phyloP scores from a whole-genome alignment of 2,888 invertebrate genomes.

The Loripinus fragilis region DNA sequence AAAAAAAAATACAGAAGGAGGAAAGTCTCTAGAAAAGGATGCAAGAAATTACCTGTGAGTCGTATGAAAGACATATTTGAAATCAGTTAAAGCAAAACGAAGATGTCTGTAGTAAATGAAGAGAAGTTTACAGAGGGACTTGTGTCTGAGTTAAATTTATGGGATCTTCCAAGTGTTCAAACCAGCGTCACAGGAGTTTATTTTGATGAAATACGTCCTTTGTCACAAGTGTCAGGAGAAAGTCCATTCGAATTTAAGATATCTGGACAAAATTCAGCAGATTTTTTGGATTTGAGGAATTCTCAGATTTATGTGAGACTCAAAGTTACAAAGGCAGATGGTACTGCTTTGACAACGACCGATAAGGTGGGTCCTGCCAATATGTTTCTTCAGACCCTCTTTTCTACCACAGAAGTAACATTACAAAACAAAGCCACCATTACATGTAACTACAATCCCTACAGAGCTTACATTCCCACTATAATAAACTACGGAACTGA shows the following conservation, averaged over 20 bases:
- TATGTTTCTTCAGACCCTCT: constrained; percentile 54
- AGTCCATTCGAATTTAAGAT: constrained; percentile 42
- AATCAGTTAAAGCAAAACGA: constrained; percentile 23
- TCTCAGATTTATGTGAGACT: constrained; percentile 39
- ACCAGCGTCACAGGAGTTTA: constrained; percentile 29
- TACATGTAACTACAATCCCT: constrained; percentile 13
- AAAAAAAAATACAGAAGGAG: background rate
- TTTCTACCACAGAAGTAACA: constrained; percentile 54
- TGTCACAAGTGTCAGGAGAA: too few species aligned
- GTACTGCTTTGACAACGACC: constrained; percentile 11
- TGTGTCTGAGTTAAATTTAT: constrained; percentile 28
- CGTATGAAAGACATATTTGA: constrained; percentile 25
- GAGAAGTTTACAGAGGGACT: background rate
- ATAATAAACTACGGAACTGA: constrained; percentile 43
- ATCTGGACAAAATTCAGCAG: constrained; percentile 29
- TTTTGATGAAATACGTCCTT: constrained; percentile 32
- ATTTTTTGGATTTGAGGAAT: constrained; percentile 34
- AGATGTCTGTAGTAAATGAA: constrained; percentile 23
- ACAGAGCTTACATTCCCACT: constrained; percentile 41
- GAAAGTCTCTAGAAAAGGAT: background rate
- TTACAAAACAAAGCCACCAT: constrained; percentile 53
- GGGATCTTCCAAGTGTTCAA: constrained; percentile 40
- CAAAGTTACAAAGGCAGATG: constrained; percentile 23
- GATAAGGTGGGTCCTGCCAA: constrained; percentile 55
- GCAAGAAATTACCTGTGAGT: constrained; percentile 1